phyloP scores from a whole-genome alignment of 2,797 vertebrate genomes.

The Enteromius fasciolatus region DNA sequence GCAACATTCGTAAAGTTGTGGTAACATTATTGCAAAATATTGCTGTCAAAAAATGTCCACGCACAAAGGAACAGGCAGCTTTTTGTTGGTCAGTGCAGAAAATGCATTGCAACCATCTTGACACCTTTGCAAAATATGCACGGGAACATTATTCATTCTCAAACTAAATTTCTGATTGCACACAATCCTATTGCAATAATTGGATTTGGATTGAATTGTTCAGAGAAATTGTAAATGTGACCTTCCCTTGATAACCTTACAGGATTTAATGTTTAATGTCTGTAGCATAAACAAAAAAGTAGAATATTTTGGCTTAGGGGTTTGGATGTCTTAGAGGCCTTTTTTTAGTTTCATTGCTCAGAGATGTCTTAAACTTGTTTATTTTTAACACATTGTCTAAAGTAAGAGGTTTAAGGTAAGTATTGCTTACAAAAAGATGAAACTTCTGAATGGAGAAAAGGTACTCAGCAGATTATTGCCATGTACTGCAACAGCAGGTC shows the following conservation, averaged over 20 bases:
- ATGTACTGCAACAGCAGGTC: not conserved
- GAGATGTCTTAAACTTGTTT: not conserved
- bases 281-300: not conserved
- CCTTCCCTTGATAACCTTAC: not conserved
- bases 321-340: too few relatives aligned
- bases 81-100: not conserved
- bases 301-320: not conserved
- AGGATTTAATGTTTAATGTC: not conserved
- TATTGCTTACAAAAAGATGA: not conserved
- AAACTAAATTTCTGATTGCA: not conserved
- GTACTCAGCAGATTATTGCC: not conserved
- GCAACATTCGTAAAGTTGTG: not conserved
- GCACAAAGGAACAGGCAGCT: not conserved
- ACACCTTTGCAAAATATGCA: not conserved
- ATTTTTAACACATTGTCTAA: not conserved
- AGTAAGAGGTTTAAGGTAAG: not conserved
- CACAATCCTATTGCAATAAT: not conserved
- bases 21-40: not conserved
- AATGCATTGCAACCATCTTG: not conserved
- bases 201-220: not conserved
- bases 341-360: not conserved
- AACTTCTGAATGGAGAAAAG: constrained; percentile 33
- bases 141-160: not conserved
- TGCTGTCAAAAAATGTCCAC: not conserved
- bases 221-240: not conserved